A percentile compares a stretch with the other conserved stretches of the same genome.
Conservation (phyloP, 2,888 invertebrate genomes). For the Ectemnius lituratus region DNA sequence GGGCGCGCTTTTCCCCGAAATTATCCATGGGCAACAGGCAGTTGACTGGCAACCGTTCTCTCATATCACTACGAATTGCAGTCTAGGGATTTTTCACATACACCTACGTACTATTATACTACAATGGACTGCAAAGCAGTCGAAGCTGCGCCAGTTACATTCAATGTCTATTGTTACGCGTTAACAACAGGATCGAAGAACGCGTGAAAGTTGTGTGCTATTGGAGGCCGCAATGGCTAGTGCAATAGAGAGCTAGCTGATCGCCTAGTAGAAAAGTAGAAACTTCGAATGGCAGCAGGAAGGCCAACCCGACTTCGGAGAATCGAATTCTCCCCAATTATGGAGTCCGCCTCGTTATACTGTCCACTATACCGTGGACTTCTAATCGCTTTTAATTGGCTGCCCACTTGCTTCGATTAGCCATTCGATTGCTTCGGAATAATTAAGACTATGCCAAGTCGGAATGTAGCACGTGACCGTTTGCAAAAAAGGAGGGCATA, state of each 20-base stretch:
- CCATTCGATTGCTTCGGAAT: constrained; percentile 46
- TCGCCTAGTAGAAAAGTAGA: neutral
- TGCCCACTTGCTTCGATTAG: constrained; percentile 37
- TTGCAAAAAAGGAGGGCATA: neutral
- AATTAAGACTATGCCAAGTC: constrained; percentile 13
- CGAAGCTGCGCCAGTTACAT: too few species aligned
- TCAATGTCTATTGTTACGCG: too few species aligned
- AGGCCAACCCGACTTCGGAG: constrained; percentile 9
- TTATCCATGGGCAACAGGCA: constrained; percentile 43
- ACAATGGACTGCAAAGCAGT: too few species aligned
- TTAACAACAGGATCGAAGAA: too few species aligned
- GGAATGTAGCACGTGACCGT: neutral
- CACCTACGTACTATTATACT: too few species aligned
- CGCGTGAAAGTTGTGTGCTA: too few species aligned
- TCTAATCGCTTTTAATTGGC: constrained; percentile 65
- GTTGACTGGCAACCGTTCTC: too few species aligned
- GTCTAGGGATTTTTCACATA: too few species aligned
- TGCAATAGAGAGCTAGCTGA: constrained; percentile 14
- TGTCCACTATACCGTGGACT: constrained; percentile 28
- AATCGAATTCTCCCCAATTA: constrained; percentile 46
- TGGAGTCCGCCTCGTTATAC: constrained; percentile 20
- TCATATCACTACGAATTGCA: too few species aligned
- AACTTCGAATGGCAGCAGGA: constrained; percentile 9
- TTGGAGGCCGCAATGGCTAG: neutral
- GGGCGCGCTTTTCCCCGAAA: constrained; percentile 52